A percentile compares a stretch with the other conserved stretches of the same genome.
Conservation (phyloP, 2,113 vertebrate species). For the Balaenoptera acutorostrata region DNA sequence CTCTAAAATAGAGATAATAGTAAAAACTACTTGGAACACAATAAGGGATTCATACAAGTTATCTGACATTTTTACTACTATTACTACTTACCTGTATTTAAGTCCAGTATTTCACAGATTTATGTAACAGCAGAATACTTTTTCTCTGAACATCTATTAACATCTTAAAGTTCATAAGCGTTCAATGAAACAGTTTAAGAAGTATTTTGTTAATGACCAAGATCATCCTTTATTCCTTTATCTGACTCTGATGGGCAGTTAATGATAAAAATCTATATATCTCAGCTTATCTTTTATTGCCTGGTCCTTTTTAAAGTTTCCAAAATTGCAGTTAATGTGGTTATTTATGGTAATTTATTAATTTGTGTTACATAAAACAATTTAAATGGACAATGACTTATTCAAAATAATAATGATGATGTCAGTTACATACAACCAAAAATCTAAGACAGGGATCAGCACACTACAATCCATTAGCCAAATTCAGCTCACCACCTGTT, state of each 20-base stretch:
- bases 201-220: constrained; percentile 11
- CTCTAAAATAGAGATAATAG: not conserved
- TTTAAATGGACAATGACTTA: not conserved
- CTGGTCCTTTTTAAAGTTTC: not conserved
- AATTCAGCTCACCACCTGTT: not conserved
- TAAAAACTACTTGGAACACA: not conserved
- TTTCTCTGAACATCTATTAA: constrained; percentile 10
- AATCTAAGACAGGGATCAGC: not conserved
- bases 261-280: constrained; percentile 2
- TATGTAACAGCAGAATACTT: not conserved
- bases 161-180: not conserved
- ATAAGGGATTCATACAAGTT: not conserved
- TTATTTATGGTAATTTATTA: not conserved
- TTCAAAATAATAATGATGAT: not conserved
- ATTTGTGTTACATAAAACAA: not conserved
- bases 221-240: not conserved
- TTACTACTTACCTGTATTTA: not conserved
- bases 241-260: not conserved
- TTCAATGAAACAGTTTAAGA: constrained; percentile 6
- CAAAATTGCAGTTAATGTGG: not conserved
- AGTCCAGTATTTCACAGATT: constrained; percentile 13
- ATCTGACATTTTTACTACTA: constrained; percentile 4
- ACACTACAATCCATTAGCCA: not conserved
- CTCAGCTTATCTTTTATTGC: not conserved
- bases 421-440: not conserved